phyloP scores from a whole-genome alignment of 2,113 vertebrate genomes.

The Aegotheles bennettii region DNA sequence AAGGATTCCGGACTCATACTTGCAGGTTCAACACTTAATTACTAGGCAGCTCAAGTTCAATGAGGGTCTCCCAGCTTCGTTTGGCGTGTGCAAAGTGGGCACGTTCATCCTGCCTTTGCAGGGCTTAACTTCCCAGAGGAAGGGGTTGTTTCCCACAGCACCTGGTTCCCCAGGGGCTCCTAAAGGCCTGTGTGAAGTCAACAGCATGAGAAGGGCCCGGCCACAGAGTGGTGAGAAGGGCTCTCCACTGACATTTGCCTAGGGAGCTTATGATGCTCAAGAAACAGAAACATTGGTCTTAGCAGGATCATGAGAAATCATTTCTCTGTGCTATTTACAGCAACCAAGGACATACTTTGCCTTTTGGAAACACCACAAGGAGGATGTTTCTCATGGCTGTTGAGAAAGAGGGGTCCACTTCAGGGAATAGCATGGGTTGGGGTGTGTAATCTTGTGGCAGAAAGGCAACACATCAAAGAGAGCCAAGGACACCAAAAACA shows the following conservation, averaged over 20 bases:
- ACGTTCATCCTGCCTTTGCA: background rate
- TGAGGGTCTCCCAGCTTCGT: background rate
- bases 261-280: background rate
- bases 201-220: background rate
- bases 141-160: background rate
- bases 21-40: background rate
- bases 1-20: background rate
- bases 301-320: constrained; percentile 61
- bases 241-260: background rate
- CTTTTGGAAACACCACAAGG: constrained; percentile 31
- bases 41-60: rapidly evolving
- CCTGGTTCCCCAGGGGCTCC: background rate
- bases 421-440: constrained; percentile 20
- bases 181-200: background rate
- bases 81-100: background rate
- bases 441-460: constrained; percentile 11
- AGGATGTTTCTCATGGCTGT: constrained; percentile 67
- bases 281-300: background rate
- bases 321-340: constrained; percentile 63
- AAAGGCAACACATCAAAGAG: constrained; percentile 3
- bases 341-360: constrained; percentile 27
- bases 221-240: background rate
- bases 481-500: background rate
- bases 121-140: background rate
- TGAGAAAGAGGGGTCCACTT: constrained; percentile 13